Evolutionary conservation across 2,797 vertebrate genomes (phyloP).

Genomic region (Chelidonichthys spinosus): DNA sequence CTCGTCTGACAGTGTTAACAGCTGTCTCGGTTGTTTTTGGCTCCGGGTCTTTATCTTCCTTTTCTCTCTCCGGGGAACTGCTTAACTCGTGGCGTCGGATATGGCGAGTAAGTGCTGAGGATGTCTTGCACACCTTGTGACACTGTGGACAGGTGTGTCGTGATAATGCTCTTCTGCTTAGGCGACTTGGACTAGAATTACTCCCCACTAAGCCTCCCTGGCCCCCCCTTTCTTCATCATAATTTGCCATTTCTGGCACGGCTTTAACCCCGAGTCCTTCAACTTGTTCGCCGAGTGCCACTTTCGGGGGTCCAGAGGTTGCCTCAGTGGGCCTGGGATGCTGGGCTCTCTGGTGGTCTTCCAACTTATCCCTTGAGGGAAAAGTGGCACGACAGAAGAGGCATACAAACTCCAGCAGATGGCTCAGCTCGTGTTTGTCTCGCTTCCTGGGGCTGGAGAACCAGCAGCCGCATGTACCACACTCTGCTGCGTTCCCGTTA

Average conservation of each 20-base stretch:
- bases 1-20: conserved; percentile 55
- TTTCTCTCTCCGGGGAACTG: conserved; percentile 81
- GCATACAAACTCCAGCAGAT: conserved; percentile 87
- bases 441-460: conserved; percentile 89
- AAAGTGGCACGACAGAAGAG: conserved; percentile 83
- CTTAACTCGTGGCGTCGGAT: conserved; percentile 87
- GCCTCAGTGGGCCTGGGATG: conserved; percentile 81
- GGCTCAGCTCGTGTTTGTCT: conserved; percentile 90
- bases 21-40: conserved; percentile 62
- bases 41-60: conserved; percentile 68
- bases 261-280: conserved; percentile 65
- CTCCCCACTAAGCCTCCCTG: conserved; percentile 36
- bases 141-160: conserved; percentile 90
- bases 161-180: conserved; percentile 86
- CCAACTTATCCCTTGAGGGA: conserved; percentile 83
- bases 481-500: conserved; percentile 85
- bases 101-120: conserved; percentile 91
- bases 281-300: conserved; percentile 48
- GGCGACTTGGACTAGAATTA: conserved; percentile 73
- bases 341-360: conserved; percentile 86
- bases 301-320: conserved; percentile 62
- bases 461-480: conserved; percentile 88
- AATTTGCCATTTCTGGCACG: conserved; percentile 60
- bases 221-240: conserved; percentile 74
- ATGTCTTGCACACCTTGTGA: conserved; percentile 92